Evolutionary conservation across 2,113 vertebrate genomes (phyloP).

Genomic region (Pogonocichla stellata): DNA sequence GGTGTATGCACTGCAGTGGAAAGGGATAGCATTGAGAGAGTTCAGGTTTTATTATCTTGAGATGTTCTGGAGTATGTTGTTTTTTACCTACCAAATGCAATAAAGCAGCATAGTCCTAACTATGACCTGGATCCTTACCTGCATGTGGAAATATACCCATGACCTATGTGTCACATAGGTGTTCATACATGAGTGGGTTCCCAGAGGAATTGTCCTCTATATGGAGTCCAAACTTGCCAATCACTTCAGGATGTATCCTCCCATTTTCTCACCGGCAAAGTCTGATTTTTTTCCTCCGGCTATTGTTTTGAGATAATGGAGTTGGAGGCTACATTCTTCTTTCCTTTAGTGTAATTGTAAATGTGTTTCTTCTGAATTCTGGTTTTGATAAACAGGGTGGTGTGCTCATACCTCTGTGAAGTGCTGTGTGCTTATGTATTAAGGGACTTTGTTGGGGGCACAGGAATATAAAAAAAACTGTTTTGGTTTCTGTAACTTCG

Average conservation of each 20-base stretch:
- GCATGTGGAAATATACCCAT: background rate
- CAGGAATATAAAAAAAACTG: background rate
- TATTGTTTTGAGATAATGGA: background rate
- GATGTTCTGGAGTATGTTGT: background rate
- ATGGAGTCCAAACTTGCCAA: background rate
- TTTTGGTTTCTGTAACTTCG: background rate
- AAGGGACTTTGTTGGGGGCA: background rate
- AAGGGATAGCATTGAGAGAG: background rate
- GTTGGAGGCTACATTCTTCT: background rate
- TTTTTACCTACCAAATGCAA: background rate
- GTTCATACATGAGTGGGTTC: background rate
- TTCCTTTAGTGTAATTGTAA: background rate
- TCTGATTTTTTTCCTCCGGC: background rate
- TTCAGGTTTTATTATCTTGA: background rate
- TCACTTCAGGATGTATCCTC: background rate
- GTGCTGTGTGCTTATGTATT: background rate
- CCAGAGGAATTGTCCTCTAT: background rate
- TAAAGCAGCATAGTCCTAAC: background rate
- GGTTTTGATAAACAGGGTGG: background rate
- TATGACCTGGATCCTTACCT: background rate
- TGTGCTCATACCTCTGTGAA: background rate
- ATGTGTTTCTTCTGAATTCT: background rate
- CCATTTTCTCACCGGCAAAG: background rate
- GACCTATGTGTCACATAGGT: background rate
- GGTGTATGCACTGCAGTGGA: background rate